These are phyloP conservation scores for Tetragonula carbonaria DNA, from an alignment of 2,888 invertebrate genomes.

Conservation along the genomic window DNA sequence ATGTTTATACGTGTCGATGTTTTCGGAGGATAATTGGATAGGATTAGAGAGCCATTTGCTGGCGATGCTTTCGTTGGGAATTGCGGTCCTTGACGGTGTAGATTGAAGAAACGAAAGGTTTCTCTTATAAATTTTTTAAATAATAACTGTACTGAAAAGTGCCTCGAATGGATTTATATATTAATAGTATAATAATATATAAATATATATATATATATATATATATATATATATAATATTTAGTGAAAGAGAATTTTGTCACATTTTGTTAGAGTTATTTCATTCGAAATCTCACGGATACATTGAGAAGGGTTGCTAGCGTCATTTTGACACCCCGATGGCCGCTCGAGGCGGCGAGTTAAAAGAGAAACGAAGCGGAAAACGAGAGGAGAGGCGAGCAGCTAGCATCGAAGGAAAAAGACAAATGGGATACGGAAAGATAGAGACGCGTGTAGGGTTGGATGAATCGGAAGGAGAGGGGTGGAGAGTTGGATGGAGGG, in stretches of 20 bases:
- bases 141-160: too few species aligned
- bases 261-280: too few species aligned
- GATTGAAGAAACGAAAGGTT: too few species aligned
- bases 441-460: slow-evolving; percentile 4
- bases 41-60: not conserved
- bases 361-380: not conserved
- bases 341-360: not conserved
- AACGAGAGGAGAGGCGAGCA: not conserved
- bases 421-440: slow-evolving; percentile 43
- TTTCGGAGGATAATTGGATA: not conserved
- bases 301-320: too few species aligned
- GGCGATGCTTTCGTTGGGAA: not conserved
- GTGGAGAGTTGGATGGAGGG: slow-evolving; percentile 13
- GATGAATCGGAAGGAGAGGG: slow-evolving; percentile 17
- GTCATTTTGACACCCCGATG: slow-evolving; percentile 39
- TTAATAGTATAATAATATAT: too few species aligned
- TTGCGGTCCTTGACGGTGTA: not conserved
- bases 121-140: too few species aligned
- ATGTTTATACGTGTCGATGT: not conserved
- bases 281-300: too few species aligned
- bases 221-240: too few species aligned
- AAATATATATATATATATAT: too few species aligned
- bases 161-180: too few species aligned
- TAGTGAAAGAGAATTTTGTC: too few species aligned
- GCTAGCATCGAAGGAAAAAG: slow-evolving; percentile 16